Conservation (phyloP, 1,140 invertebrate genomes). For the Oncopodura yosiiana region DNA sequence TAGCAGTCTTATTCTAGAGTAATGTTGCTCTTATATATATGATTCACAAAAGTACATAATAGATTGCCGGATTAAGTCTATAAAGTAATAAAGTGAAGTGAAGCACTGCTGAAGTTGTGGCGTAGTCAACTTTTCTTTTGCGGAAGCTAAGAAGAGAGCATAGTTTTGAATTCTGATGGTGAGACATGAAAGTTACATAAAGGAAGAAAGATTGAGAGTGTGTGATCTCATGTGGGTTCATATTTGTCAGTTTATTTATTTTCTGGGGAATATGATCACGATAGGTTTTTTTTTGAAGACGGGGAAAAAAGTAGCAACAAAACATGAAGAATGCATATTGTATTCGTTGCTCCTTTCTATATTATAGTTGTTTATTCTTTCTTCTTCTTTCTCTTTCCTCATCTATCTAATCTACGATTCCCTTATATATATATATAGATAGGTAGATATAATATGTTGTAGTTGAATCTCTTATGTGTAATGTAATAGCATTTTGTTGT, state of each 20-base stretch:
- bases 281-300: constrained; percentile 15
- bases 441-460: too few species aligned
- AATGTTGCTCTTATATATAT: too few species aligned
- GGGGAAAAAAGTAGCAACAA: constrained; percentile 4
- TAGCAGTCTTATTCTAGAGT: too few species aligned
- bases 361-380: too few species aligned
- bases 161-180: not conserved
- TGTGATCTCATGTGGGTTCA: constrained; percentile 29
- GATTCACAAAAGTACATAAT: too few species aligned
- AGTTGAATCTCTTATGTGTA: too few species aligned
- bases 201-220: constrained; percentile 10
- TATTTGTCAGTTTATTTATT: constrained; percentile 34
- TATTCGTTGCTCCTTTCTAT: too few species aligned
- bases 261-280: constrained; percentile 31
- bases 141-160: too few species aligned
- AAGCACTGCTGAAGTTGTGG: not conserved
- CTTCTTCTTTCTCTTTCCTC: constrained; percentile 3
- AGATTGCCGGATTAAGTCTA: not conserved
- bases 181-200: not conserved
- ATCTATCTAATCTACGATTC: not conserved
- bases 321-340: constrained; percentile 9
- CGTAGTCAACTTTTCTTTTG: not conserved
- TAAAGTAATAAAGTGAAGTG: not conserved
- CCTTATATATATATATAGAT: too few species aligned
- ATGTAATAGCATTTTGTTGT: too few species aligned